Percentiles rank a stretch among this genome's conserved stretches.
phyloP scores from a whole-genome alignment of 2,113 vertebrate species.

The Malurus cyaneus region DNA sequence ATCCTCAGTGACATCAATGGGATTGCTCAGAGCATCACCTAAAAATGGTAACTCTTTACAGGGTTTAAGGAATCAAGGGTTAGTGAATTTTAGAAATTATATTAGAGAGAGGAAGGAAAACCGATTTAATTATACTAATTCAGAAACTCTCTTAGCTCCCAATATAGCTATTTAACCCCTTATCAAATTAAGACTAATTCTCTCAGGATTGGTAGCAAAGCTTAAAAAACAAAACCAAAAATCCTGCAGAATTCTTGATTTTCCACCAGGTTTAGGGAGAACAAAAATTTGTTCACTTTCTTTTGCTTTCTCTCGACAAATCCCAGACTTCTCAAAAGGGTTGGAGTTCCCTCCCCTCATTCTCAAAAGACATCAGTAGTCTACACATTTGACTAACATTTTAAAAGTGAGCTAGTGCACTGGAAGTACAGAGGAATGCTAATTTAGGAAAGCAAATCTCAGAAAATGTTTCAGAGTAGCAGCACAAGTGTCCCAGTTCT shows the following conservation, averaged over 20 bases:
- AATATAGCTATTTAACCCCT: not conserved
- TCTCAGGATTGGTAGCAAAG: not conserved
- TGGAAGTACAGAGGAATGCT: not conserved
- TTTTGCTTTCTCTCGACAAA: not conserved
- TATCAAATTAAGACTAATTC: not conserved
- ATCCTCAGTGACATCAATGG: not conserved
- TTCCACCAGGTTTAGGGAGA: not conserved
- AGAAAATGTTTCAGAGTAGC: not conserved
- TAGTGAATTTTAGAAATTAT: not conserved
- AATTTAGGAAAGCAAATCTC: constrained; percentile 20
- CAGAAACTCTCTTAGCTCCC: not conserved
- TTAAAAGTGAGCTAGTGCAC: not conserved
- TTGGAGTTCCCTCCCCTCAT: not conserved
- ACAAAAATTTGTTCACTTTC: not conserved
- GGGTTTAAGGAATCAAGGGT: not conserved
- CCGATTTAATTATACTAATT: not conserved
- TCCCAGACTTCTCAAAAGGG: not conserved
- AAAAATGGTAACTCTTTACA: not conserved
- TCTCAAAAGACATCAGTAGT: not conserved
- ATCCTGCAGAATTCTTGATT: not conserved
- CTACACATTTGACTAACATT: not conserved
- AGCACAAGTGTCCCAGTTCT: constrained; percentile 28
- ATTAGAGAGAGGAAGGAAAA: not conserved
- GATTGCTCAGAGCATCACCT: constrained; percentile 31
- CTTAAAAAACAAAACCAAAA: not conserved